Base-by-base conservation (phyloP, 2,113 vertebrate genomes). In the Stigmatopora nigra region DNA sequence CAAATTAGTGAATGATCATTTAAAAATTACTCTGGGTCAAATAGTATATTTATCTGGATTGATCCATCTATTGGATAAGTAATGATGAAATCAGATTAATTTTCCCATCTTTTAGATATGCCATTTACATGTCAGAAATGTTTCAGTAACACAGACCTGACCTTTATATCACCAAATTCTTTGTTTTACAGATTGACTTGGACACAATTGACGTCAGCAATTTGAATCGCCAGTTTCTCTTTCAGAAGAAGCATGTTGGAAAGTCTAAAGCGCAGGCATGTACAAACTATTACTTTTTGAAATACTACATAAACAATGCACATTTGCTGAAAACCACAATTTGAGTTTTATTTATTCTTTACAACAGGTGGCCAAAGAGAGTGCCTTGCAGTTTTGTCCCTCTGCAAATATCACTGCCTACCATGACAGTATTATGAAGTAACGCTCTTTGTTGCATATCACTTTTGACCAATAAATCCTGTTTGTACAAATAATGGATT, bases 171-270 rank as follows among this genome's bases (percentile, higher is more conserved):
- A 41, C 25, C 0, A 9, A 63, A 14, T 19, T 0, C 0, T n/a
- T 49, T 1, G 17, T 69, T 71, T 73, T 9, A 13, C 83, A 98
- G 96, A 97, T 99, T 80, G 97, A 99, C 85, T 76, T 99, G 91
- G 97, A 99, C 88, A 98, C 94, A 17, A 99, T 99, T 47, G 97
- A 99, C 79, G 97, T 99, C 80, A 99, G 97, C 89, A 99, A 99
- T 83, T 91, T 99, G 73, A 99, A 99, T 84, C 91, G 97, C 56
- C 97, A 99, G 82, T 99, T 99, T 82, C 91, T 99, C 71, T 99
- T 99, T 82, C 97, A 98, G 83, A 99, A 99, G 91, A 99, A 97
- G 66, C 97, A 99, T 87, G 97, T 99, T 66, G 97, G 97, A 68
- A 94, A 96, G 82, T 98, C 97, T 67, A 99, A 99, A 89, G 92